phyloP scores from a whole-genome alignment of 2,888 invertebrate genomes.

The Xestia c-nigrum region DNA sequence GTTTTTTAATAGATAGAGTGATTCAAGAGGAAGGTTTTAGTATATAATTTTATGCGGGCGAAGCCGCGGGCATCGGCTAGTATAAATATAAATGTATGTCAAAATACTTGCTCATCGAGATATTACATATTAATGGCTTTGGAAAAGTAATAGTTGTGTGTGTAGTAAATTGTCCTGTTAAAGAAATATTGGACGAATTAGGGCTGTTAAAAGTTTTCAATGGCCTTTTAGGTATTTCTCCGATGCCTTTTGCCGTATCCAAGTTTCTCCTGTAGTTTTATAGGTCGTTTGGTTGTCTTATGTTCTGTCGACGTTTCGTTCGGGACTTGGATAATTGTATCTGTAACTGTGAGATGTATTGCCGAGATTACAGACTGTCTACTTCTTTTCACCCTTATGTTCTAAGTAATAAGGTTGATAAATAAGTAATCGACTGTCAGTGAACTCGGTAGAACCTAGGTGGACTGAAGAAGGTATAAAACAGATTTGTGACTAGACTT shows the following conservation, averaged over 20 bases:
- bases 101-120: background rate
- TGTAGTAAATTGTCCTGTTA: background rate
- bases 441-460: no score
- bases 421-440: no score
- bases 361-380: no score
- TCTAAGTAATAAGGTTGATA: no score
- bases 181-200: background rate
- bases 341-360: no score
- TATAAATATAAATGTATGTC: background rate
- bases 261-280: constrained; percentile 11
- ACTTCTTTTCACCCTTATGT: no score
- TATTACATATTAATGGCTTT: background rate
- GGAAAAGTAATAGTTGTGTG: background rate
- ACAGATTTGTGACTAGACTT: background rate
- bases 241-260: background rate
- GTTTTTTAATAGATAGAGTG: no score
- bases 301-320: background rate
- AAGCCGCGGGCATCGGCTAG: no score
- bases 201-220: background rate
- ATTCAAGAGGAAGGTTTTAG: no score
- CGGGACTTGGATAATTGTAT: background rate
- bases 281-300: background rate
- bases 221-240: background rate
- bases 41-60: no score
- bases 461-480: background rate